Percentiles rank a stretch among this genome's conserved stretches.
Conservation (phyloP, 1,140 invertebrate species). For the Drosophila melanica region DNA sequence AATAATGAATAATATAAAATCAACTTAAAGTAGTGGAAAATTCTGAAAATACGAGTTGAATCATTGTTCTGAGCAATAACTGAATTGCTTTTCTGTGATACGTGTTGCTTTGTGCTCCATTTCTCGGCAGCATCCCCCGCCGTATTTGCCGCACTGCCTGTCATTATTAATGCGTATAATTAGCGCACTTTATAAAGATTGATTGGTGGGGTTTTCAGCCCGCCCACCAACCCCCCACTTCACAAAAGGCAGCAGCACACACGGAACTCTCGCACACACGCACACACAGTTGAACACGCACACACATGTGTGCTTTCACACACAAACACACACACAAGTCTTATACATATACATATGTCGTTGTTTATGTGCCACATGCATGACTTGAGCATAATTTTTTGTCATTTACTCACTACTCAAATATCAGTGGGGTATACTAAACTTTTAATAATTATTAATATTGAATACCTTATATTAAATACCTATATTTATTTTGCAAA, state of each 20-base stretch:
- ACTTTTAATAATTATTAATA: too few species aligned
- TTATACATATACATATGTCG: slow-evolving; percentile 26
- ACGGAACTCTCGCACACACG: slow-evolving; percentile 19
- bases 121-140: background rate
- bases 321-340: background rate
- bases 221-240: too few species aligned
- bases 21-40: background rate
- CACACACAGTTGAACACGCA: slow-evolving; percentile 31
- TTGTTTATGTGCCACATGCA: slow-evolving; percentile 76
- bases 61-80: background rate
- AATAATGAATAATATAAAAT: too few species aligned
- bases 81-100: slow-evolving; percentile 12
- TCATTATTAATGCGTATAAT: slow-evolving; percentile 79
- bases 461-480: too few species aligned
- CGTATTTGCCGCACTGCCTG: slow-evolving; percentile 31
- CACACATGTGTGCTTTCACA: too few species aligned
- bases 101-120: slow-evolving; percentile 39
- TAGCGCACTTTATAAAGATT: slow-evolving; percentile 78
- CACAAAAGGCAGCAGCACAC: slow-evolving; percentile 38
- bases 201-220: slow-evolving; percentile 60
- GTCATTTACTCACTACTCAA: slow-evolving; percentile 12
- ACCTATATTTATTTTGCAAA: too few species aligned
- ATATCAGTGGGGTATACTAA: background rate
- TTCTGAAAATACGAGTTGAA: too few species aligned
- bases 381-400: slow-evolving; percentile 71